Evolutionary conservation across 2,797 vertebrate genomes (phyloP).

Genomic region (Pseudochaenichthys georgianus): DNA sequence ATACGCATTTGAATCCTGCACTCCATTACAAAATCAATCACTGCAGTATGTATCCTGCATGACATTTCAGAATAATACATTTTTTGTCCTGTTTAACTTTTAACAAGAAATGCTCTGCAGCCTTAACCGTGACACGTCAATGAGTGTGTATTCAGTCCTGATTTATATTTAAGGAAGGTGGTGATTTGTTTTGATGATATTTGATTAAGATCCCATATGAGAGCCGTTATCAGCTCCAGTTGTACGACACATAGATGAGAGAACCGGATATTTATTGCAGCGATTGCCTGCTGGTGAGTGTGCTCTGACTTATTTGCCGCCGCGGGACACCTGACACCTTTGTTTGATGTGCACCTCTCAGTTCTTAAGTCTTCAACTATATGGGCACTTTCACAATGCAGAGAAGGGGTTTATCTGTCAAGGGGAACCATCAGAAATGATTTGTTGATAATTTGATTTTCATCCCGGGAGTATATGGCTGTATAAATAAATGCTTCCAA

Average conservation of each 20-base stretch:
- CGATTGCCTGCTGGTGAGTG: constrained; percentile 28
- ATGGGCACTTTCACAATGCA: constrained; percentile 62
- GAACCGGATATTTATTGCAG: constrained; percentile 58
- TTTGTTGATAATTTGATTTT: constrained; percentile 72
- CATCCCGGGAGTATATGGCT: constrained; percentile 54
- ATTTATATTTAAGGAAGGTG: constrained; percentile 33
- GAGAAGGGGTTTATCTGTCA: constrained; percentile 59
- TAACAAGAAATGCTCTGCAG: neutral
- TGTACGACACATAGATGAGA: constrained; percentile 19
- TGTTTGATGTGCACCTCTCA: constrained; percentile 66
- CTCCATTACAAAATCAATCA: constrained; percentile 25
- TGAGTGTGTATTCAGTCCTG: constrained; percentile 14
- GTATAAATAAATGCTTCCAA: constrained; percentile 65
- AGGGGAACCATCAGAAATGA: constrained; percentile 54
- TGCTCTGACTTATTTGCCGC: constrained; percentile 63
- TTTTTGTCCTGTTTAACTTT: constrained; percentile 32
- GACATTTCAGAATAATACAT: constrained; percentile 38
- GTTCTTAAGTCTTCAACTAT: constrained; percentile 56
- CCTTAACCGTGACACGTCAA: constrained; percentile 14
- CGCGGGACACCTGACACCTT: constrained; percentile 56
- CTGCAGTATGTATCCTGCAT: constrained; percentile 1
- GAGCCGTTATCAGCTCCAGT: constrained; percentile 30
- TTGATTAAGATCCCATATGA: constrained; percentile 24
- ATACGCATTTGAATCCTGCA: neutral
- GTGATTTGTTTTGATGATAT: constrained; percentile 19